Base-by-base conservation (phyloP, 2,113 vertebrate genomes). In the Pituophis catenifer region DNA sequence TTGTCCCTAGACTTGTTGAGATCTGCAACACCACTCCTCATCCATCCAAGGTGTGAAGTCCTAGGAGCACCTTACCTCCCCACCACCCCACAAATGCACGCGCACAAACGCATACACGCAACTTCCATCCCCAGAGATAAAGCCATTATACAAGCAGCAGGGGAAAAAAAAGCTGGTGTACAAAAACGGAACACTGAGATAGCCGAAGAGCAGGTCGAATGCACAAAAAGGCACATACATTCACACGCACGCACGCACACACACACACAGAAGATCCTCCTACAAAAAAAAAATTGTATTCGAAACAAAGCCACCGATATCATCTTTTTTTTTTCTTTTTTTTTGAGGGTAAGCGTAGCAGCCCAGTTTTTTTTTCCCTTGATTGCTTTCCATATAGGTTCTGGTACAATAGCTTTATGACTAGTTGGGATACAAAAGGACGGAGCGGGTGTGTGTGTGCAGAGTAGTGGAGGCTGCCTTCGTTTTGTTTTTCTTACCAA, bases 321-420 rank as follows among this genome's bases (percentile, higher is more conserved):
- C 93, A 97, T 94, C 94, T 97, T 95, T 3, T 26, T 29, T 65
- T 65, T 5, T 29, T 29, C 11, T 48, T 48, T 48, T 48, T 48
- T 48, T 48, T 48, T 48, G 44, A 48, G 65, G 93, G 95, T 95
- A 95, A 93, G 29, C 0, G 8, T 59, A 96, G 94, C 94, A 95
- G 93, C 9, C 92, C 19, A 21, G 57, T 48, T 4, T 19, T 21
- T 94, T 44, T 97, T 92, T 96, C 95, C 59, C 24, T 92, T 97
- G 92, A 95, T 97, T 92, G 96, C 96, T 98, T 96, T 97, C 96
- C 96, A 95, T 94, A 95, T 96, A 94, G 96, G 90, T 95, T 97
- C 96, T 94, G 33, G 91, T 91, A 95, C 96, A 95, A 95, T 88
- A 94, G 94, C 93, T 91, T 95, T 95, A 94, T 93, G 95, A 94